Evolutionary conservation across 2,888 invertebrate genomes (phyloP).

Genomic region (Lycaena phlaeas): DNA sequence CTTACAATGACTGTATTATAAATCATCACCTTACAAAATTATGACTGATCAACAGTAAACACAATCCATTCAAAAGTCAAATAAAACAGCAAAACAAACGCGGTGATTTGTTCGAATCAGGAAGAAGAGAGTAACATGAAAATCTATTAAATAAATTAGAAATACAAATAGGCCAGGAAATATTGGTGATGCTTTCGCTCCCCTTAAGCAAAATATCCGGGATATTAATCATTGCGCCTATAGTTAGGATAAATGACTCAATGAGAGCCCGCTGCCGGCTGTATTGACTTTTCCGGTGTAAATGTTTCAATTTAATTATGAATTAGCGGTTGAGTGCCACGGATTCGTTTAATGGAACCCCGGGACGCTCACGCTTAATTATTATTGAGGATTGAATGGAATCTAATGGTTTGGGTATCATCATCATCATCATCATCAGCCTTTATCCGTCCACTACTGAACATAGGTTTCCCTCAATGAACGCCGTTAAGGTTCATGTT

Average conservation of each 20-base stretch:
- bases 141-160: constrained; percentile 1
- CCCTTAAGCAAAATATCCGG: constrained; percentile 55
- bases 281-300: constrained; percentile 56
- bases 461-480: too few species aligned
- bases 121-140: background rate
- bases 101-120: background rate
- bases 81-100: too few species aligned
- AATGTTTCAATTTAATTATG: constrained; percentile 43
- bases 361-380: background rate
- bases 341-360: background rate
- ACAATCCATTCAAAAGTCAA: too few species aligned
- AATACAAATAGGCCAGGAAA: constrained; percentile 20
- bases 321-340: constrained; percentile 2
- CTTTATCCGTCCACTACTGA: too few species aligned
- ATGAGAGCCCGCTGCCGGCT: constrained; percentile 43
- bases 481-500: too few species aligned
- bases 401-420: too few species aligned
- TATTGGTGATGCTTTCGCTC: constrained; percentile 29
- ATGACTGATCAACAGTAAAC: too few species aligned
- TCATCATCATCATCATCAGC: too few species aligned
- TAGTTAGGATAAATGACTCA: constrained; percentile 58
- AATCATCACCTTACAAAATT: too few species aligned
- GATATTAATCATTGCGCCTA: constrained; percentile 60
- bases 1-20: too few species aligned
- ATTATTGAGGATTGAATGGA: too few species aligned